Base-by-base conservation (phyloP, 2,888 invertebrate genomes). In the Drosophila mulleri region DNA sequence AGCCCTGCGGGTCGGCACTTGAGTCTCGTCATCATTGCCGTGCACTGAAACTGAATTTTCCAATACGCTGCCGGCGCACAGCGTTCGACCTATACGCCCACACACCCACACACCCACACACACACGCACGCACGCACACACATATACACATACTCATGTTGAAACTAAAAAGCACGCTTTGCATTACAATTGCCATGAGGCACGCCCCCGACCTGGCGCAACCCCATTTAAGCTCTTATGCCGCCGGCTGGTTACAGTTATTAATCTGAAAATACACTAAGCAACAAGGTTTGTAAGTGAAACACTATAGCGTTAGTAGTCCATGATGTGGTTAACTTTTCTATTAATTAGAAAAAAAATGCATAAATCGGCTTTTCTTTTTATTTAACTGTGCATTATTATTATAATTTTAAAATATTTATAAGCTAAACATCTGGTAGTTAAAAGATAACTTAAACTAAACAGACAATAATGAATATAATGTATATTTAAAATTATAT, bases 1-100 rank as follows among this genome's bases (percentile, higher is more conserved):
- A 88, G 88, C 77, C 88, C 84, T 88, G 74, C 83, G 83, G 88
- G 77, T 74, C 62, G 84, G 67, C 90, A 83, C 88, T 87, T 89
- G 86, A 87, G 76, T 71, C 77, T 68, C 86, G 62, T 78, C 78
- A 71, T 72, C 70, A 63, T 67, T 53, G 84, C 62, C 82, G 67
- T 82, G 75, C 57, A 75, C 56, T 70, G 83, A 86, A 85, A 80
- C 80, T 88, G 78, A 88, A 89, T 85, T 88, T 85, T 80, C 83
- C 76, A 85, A 73, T 77, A 45, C 67, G 73, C 88, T 54, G 39
- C 65, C 41, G 71, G 54, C 39, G 20, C 37, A 37, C 63, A 77
- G 84, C 69, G 58, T 48, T 26, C 53, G 32, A 32, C 42, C 56
- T 32, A 16, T 45, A 35, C 48, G 48, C 63, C 59, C 66, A 60